Evolutionary conservation across 1,140 invertebrate genomes (phyloP).

Genomic region (Drosophila cardini): DNA sequence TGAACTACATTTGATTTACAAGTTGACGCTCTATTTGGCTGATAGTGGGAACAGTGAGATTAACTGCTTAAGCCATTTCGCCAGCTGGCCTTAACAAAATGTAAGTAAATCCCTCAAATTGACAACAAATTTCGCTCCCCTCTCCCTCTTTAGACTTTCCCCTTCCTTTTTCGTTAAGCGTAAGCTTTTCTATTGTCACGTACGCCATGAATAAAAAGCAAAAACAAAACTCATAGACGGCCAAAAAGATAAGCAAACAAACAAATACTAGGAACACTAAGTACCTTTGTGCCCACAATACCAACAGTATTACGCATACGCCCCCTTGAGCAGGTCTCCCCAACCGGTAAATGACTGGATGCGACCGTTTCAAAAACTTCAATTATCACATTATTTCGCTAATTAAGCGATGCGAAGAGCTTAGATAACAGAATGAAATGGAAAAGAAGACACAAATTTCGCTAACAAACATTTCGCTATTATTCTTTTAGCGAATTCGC

Average conservation of each 20-base stretch:
- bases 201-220: constrained; percentile 56
- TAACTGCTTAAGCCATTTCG: constrained; percentile 9
- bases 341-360: constrained; percentile 33
- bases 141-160: background rate
- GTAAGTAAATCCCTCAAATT: constrained; percentile 14
- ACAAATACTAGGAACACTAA: constrained; percentile 26
- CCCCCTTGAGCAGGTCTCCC: constrained; percentile 8
- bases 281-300: constrained; percentile 11
- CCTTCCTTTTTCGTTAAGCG: background rate
- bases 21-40: constrained; percentile 2
- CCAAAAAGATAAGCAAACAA: constrained; percentile 75
- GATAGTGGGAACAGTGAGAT: constrained; percentile 2
- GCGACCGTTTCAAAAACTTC: constrained; percentile 59
- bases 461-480: constrained; percentile 15
- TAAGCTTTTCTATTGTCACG: constrained; percentile 63
- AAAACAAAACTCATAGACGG: constrained; percentile 51
- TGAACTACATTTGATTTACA: constrained; percentile 13
- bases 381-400: constrained; percentile 78
- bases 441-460: constrained; percentile 3
- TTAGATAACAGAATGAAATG: constrained; percentile 53
- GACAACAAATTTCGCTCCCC: background rate
- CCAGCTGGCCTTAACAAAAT: background rate
- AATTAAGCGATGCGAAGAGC: constrained; percentile 57
- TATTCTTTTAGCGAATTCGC: constrained; percentile 50
- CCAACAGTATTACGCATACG: constrained; percentile 52